Conservation (phyloP, 1,140 invertebrate species). For the Pteromalus puparum region DNA sequence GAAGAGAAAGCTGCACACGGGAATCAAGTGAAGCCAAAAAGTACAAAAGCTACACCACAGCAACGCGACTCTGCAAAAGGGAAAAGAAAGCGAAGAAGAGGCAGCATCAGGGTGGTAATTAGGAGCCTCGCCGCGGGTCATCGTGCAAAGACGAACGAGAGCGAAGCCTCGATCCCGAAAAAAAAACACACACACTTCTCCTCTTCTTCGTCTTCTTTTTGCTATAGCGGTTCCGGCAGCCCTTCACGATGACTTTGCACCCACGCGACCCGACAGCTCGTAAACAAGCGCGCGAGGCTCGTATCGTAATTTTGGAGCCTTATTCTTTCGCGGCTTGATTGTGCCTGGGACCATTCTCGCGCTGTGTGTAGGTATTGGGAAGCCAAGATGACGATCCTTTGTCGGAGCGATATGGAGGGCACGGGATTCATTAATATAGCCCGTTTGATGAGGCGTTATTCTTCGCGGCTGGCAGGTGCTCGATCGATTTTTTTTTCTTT, state of each 20-base stretch:
- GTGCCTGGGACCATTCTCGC: neutral
- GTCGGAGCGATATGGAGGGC: conserved; percentile 10
- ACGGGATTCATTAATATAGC: conserved; percentile 28
- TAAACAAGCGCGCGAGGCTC: conserved; percentile 30
- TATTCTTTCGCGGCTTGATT: neutral
- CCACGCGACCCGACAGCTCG: conserved; percentile 47
- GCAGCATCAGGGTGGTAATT: conserved; percentile 40
- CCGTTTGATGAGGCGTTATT: conserved; percentile 17
- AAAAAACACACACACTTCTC: neutral
- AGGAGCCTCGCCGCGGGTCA: conserved; percentile 29
- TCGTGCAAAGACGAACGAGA: neutral
- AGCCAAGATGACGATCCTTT: conserved; percentile 4
- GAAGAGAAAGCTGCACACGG: neutral
- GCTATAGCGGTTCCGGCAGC: conserved; percentile 37
- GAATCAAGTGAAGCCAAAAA: neutral
- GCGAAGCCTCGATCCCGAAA: conserved; percentile 17
- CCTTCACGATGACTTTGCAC: conserved; percentile 45
- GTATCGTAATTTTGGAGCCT: conserved; percentile 44
- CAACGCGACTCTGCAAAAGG: neutral
- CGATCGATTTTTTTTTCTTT: neutral
- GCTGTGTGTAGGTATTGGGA: neutral
- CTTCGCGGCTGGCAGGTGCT: neutral
- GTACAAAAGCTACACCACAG: neutral
- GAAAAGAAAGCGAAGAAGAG: neutral
- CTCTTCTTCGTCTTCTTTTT: conserved; percentile 15